Evolutionary conservation across 2,888 invertebrate species (phyloP), one percentile per base, ranked within the genome.

Genomic region (Neria commutata): DNA sequence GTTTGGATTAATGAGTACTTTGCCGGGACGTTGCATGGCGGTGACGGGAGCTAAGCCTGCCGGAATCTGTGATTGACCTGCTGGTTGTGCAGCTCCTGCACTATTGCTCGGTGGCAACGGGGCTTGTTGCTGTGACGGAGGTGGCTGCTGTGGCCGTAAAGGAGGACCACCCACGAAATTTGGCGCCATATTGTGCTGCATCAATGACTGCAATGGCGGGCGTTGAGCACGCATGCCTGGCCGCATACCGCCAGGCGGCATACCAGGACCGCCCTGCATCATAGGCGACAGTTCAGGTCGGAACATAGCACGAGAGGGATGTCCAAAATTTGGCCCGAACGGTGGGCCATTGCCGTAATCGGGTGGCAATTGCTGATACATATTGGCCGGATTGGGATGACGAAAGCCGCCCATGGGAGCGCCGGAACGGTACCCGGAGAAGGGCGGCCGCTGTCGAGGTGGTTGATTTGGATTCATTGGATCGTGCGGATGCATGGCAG

Each of bases 181-280:
- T 11, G 66, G 58, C 3, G 65, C 65, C 66, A 72, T 72, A 61
- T 73, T 45, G 47, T 72, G 72, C 19, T 61, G 71, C 2, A 83
- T 42, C 56, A 74, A 10, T 0, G 62, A 48, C 49, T 73, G 71
- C n/a, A 72, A 47, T n/a, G 84, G 84, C 1, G 86, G 86, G 19
- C 83, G 83, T 63, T 87, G 87, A 47, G 85, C 84, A 37, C 79
- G 76, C 49, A 74, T 65, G 65, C 84, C 86, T 17, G 71, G 71
- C 19, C 74, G 70, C 66, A 76, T 69, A 21, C 72, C 68, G n/a
- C n/a, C n/a, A 16, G 66, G 64, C 45, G 70, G 57, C 16, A 33
- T 25, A 26, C 57, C 57, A n/a, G 55, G 55, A 14, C 54, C 52
- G 21, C 6, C 29, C 16, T 53, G 40, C 54, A 53, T 4, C 58